Base-by-base conservation (phyloP, 2,797 vertebrate species). In the Rallus crepitans region DNA sequence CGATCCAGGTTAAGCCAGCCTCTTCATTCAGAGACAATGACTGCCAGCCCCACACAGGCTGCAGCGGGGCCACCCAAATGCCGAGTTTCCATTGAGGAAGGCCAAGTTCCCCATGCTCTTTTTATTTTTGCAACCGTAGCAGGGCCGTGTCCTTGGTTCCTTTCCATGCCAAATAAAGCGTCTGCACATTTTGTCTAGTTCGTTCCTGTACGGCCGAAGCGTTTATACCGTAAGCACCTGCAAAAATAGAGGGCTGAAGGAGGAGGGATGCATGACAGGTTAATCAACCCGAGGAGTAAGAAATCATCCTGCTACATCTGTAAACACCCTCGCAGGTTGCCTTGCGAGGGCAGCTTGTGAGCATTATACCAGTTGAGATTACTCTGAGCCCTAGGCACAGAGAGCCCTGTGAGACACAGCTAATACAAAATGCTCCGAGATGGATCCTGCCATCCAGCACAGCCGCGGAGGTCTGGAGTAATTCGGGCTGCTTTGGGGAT, bases 111-210 rank as follows among this genome's bases (percentile, higher is more conserved):
- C 70, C 60, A 50, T 48, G 76, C 56, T 94, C 64, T 28, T 72
- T 90, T 86, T 56, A 82, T 95, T 96, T 91, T 84, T 94, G 83
- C 76, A 95, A 5, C 78, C 6, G 0, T 87, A 92, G 93, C 76
- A 78, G 61, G 76, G 81, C 90, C 12, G 2, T 91, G 90, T 97
- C 95, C 93, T 97, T 97, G 95, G 86, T 92, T 94, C 91, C 87
- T 84, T 96, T 96, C 96, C 96, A 94, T 75, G 79, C 91, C 92
- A 97, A 97, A 96, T 87, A 94, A 93, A 97, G 93, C 0, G 76
- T 96, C 92, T 96, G 81, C 81, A 90, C 96, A 95, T 95, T 96
- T 94, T 94, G 94, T 92, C 94, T 97, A 45, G 82, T 57, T 95
- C 5, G 0, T 17, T 92, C 81, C 68, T 52, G 61, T 85, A 21